These are phyloP conservation scores for Mormoops blainvillei DNA, from an alignment of 2,113 vertebrate genomes.

Conservation along the genomic window DNA sequence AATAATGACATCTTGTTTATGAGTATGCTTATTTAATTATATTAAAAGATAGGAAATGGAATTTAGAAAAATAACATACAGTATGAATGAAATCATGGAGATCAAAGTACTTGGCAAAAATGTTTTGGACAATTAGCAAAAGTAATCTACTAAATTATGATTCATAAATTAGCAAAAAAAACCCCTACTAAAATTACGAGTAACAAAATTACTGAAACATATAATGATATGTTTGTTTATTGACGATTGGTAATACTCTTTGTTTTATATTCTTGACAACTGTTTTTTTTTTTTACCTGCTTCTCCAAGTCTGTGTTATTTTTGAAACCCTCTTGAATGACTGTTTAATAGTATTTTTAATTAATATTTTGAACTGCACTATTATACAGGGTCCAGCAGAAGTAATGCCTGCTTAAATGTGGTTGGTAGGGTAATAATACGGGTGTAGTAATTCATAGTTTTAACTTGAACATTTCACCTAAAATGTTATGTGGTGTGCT, in stretches of 20 bases:
- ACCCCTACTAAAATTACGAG: background rate
- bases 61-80: background rate
- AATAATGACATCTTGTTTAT: background rate
- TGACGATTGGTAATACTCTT: background rate
- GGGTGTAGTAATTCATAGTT: no score
- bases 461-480: no score
- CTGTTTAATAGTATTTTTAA: background rate
- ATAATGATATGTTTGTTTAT: background rate
- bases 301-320: background rate
- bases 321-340: background rate
- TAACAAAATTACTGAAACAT: background rate
- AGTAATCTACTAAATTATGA: background rate
- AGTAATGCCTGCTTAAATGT: no score
- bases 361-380: background rate
- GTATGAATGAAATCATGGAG: background rate
- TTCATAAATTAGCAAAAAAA: background rate
- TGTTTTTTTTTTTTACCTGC: background rate
- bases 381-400: no score
- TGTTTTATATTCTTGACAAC: background rate
- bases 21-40: background rate
- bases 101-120: background rate
- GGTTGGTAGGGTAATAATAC: no score
- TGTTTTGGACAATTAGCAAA: background rate
- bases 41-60: slow-evolving; percentile 15
- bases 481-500: no score